Conservation (phyloP, 2,113 vertebrate genomes). For the Platycercus adscitus region DNA sequence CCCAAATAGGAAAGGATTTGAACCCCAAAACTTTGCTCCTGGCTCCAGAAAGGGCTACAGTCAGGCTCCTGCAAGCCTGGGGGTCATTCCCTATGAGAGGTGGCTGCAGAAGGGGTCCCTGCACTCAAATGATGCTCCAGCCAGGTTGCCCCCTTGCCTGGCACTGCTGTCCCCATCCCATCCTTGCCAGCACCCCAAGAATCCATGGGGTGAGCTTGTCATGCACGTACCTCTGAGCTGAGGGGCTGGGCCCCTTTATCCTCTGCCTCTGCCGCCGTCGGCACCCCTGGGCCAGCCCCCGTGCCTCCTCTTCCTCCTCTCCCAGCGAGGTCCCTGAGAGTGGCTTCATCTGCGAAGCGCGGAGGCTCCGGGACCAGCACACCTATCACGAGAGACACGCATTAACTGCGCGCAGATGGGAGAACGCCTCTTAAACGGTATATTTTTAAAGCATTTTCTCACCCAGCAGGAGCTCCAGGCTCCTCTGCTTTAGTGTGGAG, state of each 20-base stretch:
- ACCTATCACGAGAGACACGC: not conserved
- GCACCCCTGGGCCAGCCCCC: not conserved
- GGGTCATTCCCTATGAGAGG: not conserved
- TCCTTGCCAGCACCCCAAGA: not conserved
- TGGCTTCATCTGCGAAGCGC: not conserved
- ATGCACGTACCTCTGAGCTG: not conserved
- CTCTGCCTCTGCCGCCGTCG: not conserved
- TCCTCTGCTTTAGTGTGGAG: conserved; percentile 24
- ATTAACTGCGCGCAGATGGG: conserved; percentile 14
- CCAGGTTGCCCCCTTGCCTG: not conserved
- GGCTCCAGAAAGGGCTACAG: not conserved
- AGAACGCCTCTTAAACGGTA: conserved; percentile 45
- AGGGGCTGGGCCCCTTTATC: not conserved
- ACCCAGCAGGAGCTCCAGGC: conserved; percentile 38
- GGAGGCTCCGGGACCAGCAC: not conserved
- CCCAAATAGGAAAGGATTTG: not conserved
- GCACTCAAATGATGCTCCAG: not conserved
- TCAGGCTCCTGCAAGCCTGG: not conserved
- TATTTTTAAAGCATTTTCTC: conserved; percentile 66
- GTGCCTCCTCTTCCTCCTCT: not conserved
- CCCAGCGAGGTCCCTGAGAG: not conserved
- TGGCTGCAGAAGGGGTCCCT: not conserved
- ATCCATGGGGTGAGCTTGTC: accelerated
- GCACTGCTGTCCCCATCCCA: accelerated
- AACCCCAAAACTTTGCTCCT: not conserved